A percentile compares a stretch with the other conserved stretches of the same genome.
phyloP scores from a whole-genome alignment of 2,113 vertebrate species.

The Clarias gariepinus region DNA sequence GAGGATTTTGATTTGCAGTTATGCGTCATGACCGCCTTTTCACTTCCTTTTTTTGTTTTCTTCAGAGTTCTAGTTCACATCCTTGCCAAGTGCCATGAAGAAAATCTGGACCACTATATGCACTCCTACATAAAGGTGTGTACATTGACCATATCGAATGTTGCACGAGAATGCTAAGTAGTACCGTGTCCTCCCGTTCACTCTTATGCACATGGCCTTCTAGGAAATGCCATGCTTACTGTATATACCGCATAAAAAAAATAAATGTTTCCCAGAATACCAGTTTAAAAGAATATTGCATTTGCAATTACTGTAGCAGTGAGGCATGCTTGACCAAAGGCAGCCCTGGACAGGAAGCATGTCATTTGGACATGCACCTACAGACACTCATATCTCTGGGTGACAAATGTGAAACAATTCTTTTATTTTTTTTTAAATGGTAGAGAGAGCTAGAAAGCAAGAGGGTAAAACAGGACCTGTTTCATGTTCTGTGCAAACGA shows the following conservation, averaged over 20 bases:
- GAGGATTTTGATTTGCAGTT: not conserved
- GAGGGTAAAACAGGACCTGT: not conserved
- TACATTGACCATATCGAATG: not conserved
- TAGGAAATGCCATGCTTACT: not conserved
- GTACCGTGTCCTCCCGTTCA: not conserved
- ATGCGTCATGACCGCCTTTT: not conserved
- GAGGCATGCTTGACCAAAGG: not conserved
- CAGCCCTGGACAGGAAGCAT: not conserved
- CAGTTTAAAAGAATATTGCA: not conserved
- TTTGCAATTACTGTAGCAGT: not conserved
- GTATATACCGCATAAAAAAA: not conserved
- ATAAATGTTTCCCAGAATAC: not conserved
- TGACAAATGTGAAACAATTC: not conserved
- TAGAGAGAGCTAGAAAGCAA: not conserved
- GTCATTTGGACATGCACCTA: not conserved
- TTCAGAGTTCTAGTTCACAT: conserved; percentile 89
- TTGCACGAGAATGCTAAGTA: not conserved
- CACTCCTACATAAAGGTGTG: conserved; percentile 90
- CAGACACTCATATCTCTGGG: not conserved
- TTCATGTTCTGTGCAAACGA: conserved; percentile 1
- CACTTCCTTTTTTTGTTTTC: conserved; percentile 33
- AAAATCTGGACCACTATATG: conserved; percentile 86
- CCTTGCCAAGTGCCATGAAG: conserved; percentile 92
- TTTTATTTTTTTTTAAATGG: not conserved
- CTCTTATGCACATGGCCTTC: not conserved